These are phyloP conservation scores for Trinorchestia longiramus DNA, from an alignment of 1,140 invertebrate species.

Conservation along the genomic window DNA sequence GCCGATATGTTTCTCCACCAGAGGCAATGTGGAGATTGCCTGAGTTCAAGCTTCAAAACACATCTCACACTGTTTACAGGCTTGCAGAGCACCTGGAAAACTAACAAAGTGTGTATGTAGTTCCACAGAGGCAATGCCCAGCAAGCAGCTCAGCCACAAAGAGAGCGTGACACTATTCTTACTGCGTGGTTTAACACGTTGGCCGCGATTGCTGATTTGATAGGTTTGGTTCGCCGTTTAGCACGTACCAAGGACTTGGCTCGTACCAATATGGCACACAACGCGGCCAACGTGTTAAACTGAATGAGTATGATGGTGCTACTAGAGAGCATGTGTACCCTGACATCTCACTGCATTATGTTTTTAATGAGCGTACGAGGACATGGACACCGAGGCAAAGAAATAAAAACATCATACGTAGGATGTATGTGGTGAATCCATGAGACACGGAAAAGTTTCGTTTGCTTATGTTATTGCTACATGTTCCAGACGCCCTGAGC, in stretches of 20 bases:
- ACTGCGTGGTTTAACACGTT: conserved; percentile 10
- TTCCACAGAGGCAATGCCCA: neutral
- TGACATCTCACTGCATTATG: conserved; percentile 1
- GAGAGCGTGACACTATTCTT: neutral
- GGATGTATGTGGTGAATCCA: conserved; percentile 24
- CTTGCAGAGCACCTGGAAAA: neutral
- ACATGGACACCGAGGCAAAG: no score
- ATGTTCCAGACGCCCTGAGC: neutral
- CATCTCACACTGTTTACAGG: no score
- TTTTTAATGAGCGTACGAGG: neutral
- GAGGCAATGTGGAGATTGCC: conserved; percentile 9
- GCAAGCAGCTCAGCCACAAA: neutral
- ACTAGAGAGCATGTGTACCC: neutral
- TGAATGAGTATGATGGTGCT: neutral
- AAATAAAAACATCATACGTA: neutral
- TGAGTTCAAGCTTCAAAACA: neutral
- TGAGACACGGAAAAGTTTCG: conserved; percentile 34
- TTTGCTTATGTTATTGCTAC: conserved; percentile 1
- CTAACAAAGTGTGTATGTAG: conserved; percentile 15
- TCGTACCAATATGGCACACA: no score
- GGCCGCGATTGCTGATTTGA: no score
- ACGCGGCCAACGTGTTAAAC: no score
- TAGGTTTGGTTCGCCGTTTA: no score
- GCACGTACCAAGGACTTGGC: no score
- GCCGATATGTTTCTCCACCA: no score